Conservation (phyloP, 2,888 invertebrate genomes). For the Apeira syringaria region DNA sequence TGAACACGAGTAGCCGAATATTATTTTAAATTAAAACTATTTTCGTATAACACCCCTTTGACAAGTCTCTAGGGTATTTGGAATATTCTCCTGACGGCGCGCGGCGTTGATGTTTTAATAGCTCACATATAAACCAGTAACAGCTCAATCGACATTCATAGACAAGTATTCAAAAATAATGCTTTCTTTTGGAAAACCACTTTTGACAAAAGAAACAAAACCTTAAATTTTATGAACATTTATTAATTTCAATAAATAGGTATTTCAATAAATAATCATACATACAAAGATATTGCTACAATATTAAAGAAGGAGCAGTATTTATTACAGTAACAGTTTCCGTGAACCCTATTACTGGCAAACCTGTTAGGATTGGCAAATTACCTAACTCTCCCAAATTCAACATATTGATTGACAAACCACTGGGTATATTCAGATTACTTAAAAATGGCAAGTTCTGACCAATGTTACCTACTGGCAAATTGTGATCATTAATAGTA, state of each 20-base stretch:
- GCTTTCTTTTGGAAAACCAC: too few relatives aligned
- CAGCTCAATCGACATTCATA: too few relatives aligned
- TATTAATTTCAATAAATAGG: conserved; percentile 1
- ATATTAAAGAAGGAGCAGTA: conserved; percentile 17
- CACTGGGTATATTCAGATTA: conserved; percentile 8
- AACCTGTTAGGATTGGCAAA: conserved; percentile 45
- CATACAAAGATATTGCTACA: conserved; percentile 1
- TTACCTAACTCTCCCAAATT: conserved; percentile 37
- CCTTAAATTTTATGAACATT: too few relatives aligned
- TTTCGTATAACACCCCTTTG: too few relatives aligned
- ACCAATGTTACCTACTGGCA: conserved; percentile 15
- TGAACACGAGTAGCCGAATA: too few relatives aligned
- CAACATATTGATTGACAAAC: conserved; percentile 21
- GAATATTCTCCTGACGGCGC: too few relatives aligned
- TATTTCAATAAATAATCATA: conserved; percentile 2
- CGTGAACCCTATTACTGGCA: conserved; percentile 48
- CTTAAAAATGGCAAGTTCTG: conserved; percentile 15
- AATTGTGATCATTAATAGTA: conserved; percentile 3
- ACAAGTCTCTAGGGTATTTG: too few relatives aligned
- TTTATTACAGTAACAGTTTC: conserved; percentile 44
- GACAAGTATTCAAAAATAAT: too few relatives aligned
- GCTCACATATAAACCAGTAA: too few relatives aligned
- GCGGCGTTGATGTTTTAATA: too few relatives aligned
- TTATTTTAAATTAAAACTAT: too few relatives aligned
- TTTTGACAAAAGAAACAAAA: too few relatives aligned